A percentile compares a stretch with the other conserved stretches of the same genome.
These are phyloP conservation scores for Luperina testacea DNA, from an alignment of 2,888 invertebrate genomes.

Conservation along the genomic window DNA sequence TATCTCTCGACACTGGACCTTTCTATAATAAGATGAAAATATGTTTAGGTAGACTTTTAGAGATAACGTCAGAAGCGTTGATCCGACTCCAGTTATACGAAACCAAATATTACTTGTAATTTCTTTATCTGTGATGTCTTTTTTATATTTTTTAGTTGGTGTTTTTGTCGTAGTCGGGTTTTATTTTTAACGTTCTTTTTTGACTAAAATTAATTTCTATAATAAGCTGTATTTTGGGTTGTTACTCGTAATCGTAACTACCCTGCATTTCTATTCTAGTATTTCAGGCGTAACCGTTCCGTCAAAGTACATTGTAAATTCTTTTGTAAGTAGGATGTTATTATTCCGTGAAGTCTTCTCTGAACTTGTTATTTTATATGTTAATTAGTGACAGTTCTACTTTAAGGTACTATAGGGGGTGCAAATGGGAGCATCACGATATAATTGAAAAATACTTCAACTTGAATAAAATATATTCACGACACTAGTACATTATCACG, in stretches of 20 bases:
- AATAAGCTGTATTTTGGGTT: not conserved
- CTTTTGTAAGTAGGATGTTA: constrained; percentile 12
- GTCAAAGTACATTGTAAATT: constrained; percentile 11
- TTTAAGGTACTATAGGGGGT: too few relatives aligned
- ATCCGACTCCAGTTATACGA: not conserved
- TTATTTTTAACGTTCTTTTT: not conserved
- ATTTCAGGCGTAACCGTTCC: not conserved
- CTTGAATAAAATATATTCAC: too few relatives aligned
- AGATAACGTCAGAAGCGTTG: not conserved
- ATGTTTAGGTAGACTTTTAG: not conserved
- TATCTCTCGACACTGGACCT: constrained; percentile 26
- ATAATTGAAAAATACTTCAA: too few relatives aligned
- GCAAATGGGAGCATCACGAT: not conserved
- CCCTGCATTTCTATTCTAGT: not conserved
- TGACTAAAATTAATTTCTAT: not conserved
- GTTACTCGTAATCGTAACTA: not conserved
- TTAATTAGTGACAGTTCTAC: constrained; percentile 15
- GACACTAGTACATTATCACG: too few relatives aligned
- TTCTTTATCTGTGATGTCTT: not conserved
- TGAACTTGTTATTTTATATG: constrained; percentile 37
- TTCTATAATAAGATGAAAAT: constrained; percentile 2
- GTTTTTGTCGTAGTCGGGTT: not conserved
- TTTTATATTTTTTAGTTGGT: not conserved
- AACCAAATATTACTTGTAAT: not conserved
- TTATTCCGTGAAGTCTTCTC: constrained; percentile 6